These are phyloP conservation scores for Gibbula magus DNA, from an alignment of 2,888 invertebrate species.

Conservation along the genomic window DNA sequence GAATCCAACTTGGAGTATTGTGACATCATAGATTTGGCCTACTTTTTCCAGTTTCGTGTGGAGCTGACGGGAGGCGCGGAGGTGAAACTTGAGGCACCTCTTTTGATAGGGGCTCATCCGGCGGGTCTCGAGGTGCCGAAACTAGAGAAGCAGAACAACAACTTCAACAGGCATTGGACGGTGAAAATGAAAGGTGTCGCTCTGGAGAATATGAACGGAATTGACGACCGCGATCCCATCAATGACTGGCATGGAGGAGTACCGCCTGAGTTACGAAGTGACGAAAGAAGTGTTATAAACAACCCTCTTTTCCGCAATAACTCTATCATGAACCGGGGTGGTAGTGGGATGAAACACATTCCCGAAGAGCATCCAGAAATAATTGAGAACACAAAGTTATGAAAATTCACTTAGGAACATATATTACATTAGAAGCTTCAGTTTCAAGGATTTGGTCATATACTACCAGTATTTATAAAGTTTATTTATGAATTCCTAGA, in stretches of 20 bases:
- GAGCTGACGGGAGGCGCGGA: conserved; percentile 69
- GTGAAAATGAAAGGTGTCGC: conserved; percentile 41
- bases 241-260: conserved; percentile 47
- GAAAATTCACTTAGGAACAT: conserved; percentile 18
- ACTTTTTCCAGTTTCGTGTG: conserved; percentile 70
- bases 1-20: conserved; percentile 72
- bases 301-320: conserved; percentile 55
- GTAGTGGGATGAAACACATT: conserved; percentile 19
- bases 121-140: conserved; percentile 54
- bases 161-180: conserved; percentile 61
- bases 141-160: conserved; percentile 33
- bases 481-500: too few species aligned
- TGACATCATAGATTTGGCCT: conserved; percentile 73
- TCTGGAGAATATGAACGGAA: background rate
- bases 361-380: conserved; percentile 39
- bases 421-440: too few species aligned
- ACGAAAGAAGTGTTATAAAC: conserved; percentile 49
- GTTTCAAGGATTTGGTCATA: too few species aligned
- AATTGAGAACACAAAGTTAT: conserved; percentile 56
- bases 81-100: conserved; percentile 64
- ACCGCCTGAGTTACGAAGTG: conserved; percentile 54
- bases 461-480: too few species aligned
- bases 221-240: background rate
- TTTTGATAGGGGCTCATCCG: conserved; percentile 66
- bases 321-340: conserved; percentile 23